phyloP scores from a whole-genome alignment of 2,113 vertebrate species.

The Ginglymostoma cirratum region DNA sequence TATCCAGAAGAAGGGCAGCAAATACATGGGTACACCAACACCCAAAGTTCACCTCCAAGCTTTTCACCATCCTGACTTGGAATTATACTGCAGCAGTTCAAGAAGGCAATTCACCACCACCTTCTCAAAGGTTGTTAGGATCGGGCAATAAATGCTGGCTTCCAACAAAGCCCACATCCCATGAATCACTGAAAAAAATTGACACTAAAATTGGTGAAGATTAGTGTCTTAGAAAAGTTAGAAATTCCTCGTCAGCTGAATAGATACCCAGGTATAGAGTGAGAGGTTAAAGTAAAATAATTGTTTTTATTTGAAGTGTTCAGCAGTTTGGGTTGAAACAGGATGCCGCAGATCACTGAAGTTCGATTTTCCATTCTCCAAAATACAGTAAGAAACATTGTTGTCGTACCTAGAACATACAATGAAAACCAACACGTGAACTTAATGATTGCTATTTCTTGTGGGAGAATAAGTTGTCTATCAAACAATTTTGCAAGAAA shows the following conservation, averaged over 20 bases:
- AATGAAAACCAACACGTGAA: background rate
- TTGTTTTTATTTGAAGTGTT: constrained; percentile 3
- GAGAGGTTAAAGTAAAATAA: background rate
- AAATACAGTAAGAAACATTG: background rate
- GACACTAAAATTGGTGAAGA: background rate
- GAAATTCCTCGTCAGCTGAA: background rate
- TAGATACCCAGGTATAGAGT: background rate
- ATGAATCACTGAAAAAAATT: background rate
- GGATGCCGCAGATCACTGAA: background rate
- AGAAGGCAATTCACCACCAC: too few relatives aligned
- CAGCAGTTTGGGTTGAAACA: background rate
- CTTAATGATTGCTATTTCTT: background rate
- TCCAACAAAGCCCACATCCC: too few relatives aligned
- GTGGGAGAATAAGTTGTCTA: background rate
- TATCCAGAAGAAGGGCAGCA: too few relatives aligned
- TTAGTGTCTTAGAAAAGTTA: background rate
- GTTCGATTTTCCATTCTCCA: background rate
- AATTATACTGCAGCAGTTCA: too few relatives aligned
- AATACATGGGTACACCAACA: too few relatives aligned
- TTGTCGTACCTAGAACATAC: background rate
- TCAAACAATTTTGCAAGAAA: background rate
- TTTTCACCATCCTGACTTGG: too few relatives aligned
- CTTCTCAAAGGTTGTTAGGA: too few relatives aligned
- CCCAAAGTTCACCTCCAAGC: too few relatives aligned
- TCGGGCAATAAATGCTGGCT: too few relatives aligned